These are phyloP conservation scores for Ectropis crepuscularia DNA, from an alignment of 2,888 invertebrate species.

Conservation along the genomic window DNA sequence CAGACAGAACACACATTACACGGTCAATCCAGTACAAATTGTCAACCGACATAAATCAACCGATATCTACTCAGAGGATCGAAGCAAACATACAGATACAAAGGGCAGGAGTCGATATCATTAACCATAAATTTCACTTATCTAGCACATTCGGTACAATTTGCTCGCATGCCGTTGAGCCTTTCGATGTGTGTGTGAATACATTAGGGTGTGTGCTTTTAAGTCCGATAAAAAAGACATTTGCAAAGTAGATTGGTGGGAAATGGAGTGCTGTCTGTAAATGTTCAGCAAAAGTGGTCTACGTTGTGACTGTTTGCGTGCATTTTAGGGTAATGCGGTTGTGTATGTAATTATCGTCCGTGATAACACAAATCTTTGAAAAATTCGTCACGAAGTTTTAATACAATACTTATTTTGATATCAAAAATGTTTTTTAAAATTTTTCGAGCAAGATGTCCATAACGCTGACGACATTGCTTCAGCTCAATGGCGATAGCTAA, in stretches of 20 bases:
- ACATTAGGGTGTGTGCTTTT: conserved; percentile 35
- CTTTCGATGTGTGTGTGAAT: conserved; percentile 33
- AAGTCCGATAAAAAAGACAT: conserved; percentile 25
- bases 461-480: no score
- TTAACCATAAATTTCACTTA: conserved; percentile 79
- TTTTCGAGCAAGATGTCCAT: no score
- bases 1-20: conserved; percentile 55
- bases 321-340: neutral
- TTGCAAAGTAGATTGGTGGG: conserved; percentile 17
- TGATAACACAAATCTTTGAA: no score
- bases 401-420: no score
- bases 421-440: no score
- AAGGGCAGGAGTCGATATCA: conserved; percentile 75
- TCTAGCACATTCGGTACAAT: conserved; percentile 71
- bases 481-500: no score
- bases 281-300: neutral
- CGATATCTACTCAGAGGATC: conserved; percentile 65
- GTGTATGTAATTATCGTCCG: no score
- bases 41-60: conserved; percentile 66
- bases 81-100: conserved; percentile 73
- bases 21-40: conserved; percentile 65
- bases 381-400: no score
- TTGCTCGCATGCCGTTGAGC: conserved; percentile 56
- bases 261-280: conserved; percentile 8
- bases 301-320: neutral